Conservation (phyloP, 2,888 invertebrate species). For the Clostera curtula region DNA sequence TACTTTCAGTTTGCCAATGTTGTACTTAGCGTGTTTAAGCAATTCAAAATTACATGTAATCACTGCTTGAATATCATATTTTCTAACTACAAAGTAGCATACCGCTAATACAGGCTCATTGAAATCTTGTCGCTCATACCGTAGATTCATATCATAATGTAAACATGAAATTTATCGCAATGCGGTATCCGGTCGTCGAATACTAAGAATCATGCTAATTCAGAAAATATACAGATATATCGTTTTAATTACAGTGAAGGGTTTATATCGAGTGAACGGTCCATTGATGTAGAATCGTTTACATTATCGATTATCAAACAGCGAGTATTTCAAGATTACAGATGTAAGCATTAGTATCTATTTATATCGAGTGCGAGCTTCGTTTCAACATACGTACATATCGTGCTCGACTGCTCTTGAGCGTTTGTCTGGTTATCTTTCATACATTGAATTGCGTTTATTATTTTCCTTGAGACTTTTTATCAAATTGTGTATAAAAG, state of each 20-base stretch:
- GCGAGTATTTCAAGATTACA: slow-evolving; percentile 36
- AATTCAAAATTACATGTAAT: no score
- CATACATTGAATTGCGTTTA: no score
- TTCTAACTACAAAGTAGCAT: no score
- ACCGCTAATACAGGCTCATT: slow-evolving; percentile 30
- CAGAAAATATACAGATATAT: slow-evolving; percentile 23
- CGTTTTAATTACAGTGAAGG: slow-evolving; percentile 35
- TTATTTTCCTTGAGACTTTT: no score
- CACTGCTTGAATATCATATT: no score
- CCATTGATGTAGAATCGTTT: slow-evolving; percentile 44
- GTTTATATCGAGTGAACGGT: slow-evolving; percentile 23
- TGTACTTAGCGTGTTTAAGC: no score
- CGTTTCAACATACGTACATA: no score
- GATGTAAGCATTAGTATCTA: slow-evolving; percentile 32
- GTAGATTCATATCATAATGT: slow-evolving; percentile 40
- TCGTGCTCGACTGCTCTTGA: no score
- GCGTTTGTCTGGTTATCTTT: no score
- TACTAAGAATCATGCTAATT: slow-evolving; percentile 42
- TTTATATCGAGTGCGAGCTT: no score
- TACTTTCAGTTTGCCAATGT: no score
- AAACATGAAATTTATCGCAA: slow-evolving; percentile 49
- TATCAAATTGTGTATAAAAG: no score
- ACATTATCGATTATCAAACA: slow-evolving; percentile 45
- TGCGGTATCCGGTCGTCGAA: slow-evolving; percentile 40
- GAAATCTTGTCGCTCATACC: slow-evolving; percentile 33